These are phyloP conservation scores for Drosophila subobscura DNA, from an alignment of 1,140 invertebrate species.

Conservation along the genomic window DNA sequence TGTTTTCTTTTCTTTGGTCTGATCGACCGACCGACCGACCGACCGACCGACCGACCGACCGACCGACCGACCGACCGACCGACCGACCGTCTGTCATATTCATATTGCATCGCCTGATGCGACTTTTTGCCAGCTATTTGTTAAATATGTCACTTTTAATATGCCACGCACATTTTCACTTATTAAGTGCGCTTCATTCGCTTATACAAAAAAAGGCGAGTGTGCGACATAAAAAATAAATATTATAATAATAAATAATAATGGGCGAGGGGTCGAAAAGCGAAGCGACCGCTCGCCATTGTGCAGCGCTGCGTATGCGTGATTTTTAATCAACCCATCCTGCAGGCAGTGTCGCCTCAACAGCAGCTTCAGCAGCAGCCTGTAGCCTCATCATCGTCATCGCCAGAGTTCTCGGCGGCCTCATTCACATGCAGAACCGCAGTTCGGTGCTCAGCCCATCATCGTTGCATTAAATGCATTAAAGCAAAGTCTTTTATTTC, in stretches of 20 bases:
- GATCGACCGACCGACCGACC: too few relatives aligned
- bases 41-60: too few relatives aligned
- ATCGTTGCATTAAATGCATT: constrained; percentile 44
- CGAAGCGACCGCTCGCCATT: constrained; percentile 3
- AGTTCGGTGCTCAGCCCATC: neutral
- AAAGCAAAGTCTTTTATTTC: constrained; percentile 56
- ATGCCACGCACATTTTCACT: constrained; percentile 66
- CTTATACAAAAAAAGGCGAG: constrained; percentile 19
- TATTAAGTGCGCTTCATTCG: constrained; percentile 65
- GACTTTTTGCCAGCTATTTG: constrained; percentile 62
- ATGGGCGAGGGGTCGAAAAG: constrained; percentile 12
- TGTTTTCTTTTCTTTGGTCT: too few relatives aligned
- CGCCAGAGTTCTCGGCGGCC: too few relatives aligned
- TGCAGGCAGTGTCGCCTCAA: neutral
- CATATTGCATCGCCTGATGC: constrained; percentile 44
- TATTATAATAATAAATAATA: constrained; percentile 23
- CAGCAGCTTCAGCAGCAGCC: too few relatives aligned
- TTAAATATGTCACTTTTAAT: constrained; percentile 71
- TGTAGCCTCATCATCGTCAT: neutral
- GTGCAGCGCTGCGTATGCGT: constrained; percentile 61
- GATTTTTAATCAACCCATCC: constrained; percentile 62
- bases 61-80: too few relatives aligned
- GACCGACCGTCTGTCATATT: constrained; percentile 51
- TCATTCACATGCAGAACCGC: too few relatives aligned
- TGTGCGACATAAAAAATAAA: constrained; percentile 3